A percentile compares a stretch with the other conserved stretches of the same genome.
Conservation (phyloP, 2,797 vertebrate genomes). For the Onychomys leucogaster region DNA sequence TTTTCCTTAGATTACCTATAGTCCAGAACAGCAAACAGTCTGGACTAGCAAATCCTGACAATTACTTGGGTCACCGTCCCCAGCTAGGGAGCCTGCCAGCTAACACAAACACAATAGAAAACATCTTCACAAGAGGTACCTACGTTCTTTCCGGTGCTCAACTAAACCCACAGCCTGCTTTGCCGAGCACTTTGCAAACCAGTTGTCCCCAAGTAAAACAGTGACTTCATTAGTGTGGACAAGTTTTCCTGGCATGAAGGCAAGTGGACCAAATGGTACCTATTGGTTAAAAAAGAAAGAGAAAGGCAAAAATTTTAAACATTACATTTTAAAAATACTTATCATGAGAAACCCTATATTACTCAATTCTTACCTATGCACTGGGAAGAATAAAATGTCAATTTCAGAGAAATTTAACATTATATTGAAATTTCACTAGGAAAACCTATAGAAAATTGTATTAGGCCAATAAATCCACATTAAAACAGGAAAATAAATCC, state of each 20-base stretch:
- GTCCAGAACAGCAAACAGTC: background rate
- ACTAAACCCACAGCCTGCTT: slow-evolving; percentile 94
- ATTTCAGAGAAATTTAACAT: background rate
- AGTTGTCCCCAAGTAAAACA: slow-evolving; percentile 97
- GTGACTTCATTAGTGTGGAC: slow-evolving; percentile 97
- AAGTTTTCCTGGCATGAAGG: slow-evolving; percentile 96
- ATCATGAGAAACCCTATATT: slow-evolving; percentile 8
- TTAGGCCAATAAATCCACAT: background rate
- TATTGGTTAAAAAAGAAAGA: slow-evolving; percentile 82
- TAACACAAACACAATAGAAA: background rate
- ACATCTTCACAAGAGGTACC: slow-evolving; percentile 82
- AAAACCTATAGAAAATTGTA: slow-evolving; percentile 24
- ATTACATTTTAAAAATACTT: background rate
- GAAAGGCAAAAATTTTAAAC: slow-evolving; percentile 66
- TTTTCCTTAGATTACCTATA: background rate
- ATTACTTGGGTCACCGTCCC: background rate
- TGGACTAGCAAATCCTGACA: background rate
- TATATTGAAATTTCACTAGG: slow-evolving; percentile 3
- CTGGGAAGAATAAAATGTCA: slow-evolving; percentile 29
- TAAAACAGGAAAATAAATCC: slow-evolving; percentile 26
- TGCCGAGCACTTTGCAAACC: slow-evolving; percentile 97
- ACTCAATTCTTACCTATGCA: background rate
- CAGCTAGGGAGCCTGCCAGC: background rate
- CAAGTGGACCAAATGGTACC: slow-evolving; percentile 97
- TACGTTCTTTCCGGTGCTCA: slow-evolving; percentile 96